phyloP scores from a whole-genome alignment of 2,888 invertebrate species.

The Drosophila barbarae region DNA sequence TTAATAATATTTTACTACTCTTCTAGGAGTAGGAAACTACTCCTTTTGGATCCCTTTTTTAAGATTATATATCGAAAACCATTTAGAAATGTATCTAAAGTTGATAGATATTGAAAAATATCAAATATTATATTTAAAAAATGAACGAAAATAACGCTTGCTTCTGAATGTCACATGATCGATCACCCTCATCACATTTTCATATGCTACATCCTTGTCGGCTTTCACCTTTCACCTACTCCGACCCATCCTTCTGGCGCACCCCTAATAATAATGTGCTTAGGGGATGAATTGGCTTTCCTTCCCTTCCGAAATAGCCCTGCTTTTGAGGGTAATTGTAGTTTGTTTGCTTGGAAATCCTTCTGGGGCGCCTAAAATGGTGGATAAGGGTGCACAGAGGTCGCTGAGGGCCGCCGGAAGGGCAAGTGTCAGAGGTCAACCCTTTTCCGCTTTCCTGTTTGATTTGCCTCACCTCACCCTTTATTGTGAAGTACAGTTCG shows the following conservation, averaged over 20 bases:
- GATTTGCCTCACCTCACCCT: conserved; percentile 4
- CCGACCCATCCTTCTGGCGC: background rate
- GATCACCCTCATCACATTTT: background rate
- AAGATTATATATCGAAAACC: no score
- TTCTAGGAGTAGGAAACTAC: no score
- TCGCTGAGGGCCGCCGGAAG: conserved; percentile 8
- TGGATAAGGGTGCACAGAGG: conserved; percentile 14
- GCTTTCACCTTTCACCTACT: conserved; percentile 5
- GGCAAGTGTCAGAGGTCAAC: conserved; percentile 56
- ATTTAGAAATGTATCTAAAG: no score
- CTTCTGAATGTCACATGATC: background rate
- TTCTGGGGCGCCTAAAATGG: conserved; percentile 22
- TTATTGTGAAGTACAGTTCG: conserved; percentile 8
- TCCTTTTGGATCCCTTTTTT: no score
- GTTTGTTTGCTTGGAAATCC: conserved; percentile 13
- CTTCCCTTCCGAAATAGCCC: background rate
- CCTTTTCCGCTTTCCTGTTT: conserved; percentile 40
- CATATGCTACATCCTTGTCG: background rate
- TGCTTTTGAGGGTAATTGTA: conserved; percentile 28
- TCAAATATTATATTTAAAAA: no score
- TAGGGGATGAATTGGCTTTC: background rate
- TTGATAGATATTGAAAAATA: no score
- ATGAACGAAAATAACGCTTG: background rate
- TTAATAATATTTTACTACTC: no score
- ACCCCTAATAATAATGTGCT: conserved; percentile 5